Conservation (phyloP, 1,140 invertebrate genomes). For the Stratiolaelaps scimitus region DNA sequence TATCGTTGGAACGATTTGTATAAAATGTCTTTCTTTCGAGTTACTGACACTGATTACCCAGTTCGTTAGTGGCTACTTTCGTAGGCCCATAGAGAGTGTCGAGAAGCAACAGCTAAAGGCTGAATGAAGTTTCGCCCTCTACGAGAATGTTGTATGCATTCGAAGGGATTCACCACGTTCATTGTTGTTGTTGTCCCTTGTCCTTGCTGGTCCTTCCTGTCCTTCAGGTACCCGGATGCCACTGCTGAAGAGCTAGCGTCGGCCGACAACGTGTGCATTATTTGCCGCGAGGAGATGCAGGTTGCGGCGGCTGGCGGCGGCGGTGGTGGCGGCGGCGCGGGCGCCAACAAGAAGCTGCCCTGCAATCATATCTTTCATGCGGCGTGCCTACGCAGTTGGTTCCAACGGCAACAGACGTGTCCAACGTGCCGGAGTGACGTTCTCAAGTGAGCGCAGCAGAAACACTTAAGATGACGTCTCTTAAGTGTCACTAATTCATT, state of each 20-base stretch:
- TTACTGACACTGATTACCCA: too few species aligned
- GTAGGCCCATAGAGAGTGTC: too few species aligned
- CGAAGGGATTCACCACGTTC: too few species aligned
- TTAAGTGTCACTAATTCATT: too few species aligned
- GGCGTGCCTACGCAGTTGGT: slow-evolving; percentile 95
- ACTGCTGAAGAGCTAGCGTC: slow-evolving; percentile 81
- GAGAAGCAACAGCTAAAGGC: too few species aligned
- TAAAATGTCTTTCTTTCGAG: slow-evolving; percentile 14
- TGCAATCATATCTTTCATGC: slow-evolving; percentile 99
- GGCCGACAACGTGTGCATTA: slow-evolving; percentile 97
- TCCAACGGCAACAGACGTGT: slow-evolving; percentile 98
- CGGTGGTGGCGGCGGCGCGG: slow-evolving; percentile 35
- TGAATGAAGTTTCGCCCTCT: too few species aligned
- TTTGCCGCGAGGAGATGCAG: slow-evolving; percentile 84
- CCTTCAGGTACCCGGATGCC: slow-evolving; percentile 80
- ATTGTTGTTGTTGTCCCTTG: too few species aligned
- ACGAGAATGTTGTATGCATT: too few species aligned
- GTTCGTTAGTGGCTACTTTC: too few species aligned
- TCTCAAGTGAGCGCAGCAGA: slow-evolving; percentile 41
- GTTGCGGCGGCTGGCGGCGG: slow-evolving; percentile 32
- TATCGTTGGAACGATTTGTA: too few species aligned
- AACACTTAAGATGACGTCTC: too few species aligned
- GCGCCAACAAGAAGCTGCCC: slow-evolving; percentile 85
- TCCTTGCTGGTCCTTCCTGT: too few species aligned
- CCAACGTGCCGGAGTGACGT: slow-evolving; percentile 97